Conservation (phyloP, 2,888 invertebrate species). For the Nyleta sp. region DNA sequence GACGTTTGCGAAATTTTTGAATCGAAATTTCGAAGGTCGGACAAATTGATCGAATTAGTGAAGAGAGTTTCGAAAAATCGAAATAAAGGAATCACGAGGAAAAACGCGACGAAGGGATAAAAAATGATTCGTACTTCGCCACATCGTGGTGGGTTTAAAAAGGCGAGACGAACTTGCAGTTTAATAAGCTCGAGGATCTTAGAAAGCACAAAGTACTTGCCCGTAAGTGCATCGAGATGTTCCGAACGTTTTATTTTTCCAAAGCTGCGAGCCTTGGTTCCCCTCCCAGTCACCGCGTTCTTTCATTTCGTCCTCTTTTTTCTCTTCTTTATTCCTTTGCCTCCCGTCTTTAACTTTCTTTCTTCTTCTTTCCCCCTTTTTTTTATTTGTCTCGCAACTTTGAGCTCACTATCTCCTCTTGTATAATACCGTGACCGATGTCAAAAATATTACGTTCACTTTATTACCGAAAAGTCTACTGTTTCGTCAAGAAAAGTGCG, state of each 20-base stretch:
- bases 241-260: conserved; percentile 61
- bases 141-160: conserved; percentile 64
- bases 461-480: conserved; percentile 13
- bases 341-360: conserved; percentile 17
- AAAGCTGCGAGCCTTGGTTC: conserved; percentile 36
- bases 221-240: conserved; percentile 62
- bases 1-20: too few relatives aligned
- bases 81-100: conserved; percentile 14
- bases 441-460: conserved; percentile 40
- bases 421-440: conserved; percentile 34
- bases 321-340: conserved; percentile 40
- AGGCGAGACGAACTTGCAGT: conserved; percentile 69
- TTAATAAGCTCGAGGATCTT: conserved; percentile 71
- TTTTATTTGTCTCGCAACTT: conserved; percentile 26
- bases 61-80: too few relatives aligned
- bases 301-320: conserved; percentile 45
- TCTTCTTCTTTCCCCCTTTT: conserved; percentile 2
- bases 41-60: too few relatives aligned
- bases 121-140: conserved; percentile 44
- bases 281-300: conserved; percentile 7
- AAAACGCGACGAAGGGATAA: conserved; percentile 12
- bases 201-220: conserved; percentile 61
- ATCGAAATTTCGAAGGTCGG: too few relatives aligned
- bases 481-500: conserved; percentile 5
- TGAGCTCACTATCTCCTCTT: conserved; percentile 13